Base-by-base conservation (phyloP, 2,888 invertebrate genomes). In the Macrophya alboannulata region DNA sequence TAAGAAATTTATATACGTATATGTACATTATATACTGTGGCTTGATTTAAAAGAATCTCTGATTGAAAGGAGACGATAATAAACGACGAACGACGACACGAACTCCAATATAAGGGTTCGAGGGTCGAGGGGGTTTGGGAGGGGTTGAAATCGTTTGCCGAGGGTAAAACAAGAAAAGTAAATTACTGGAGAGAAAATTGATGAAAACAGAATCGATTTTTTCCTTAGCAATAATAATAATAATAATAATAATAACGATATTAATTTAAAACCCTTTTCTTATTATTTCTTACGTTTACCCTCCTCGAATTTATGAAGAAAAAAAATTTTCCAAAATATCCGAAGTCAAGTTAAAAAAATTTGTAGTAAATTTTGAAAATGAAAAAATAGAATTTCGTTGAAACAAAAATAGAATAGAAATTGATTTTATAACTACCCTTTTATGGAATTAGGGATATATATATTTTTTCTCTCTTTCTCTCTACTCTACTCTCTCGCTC, bases 131-230 rank as follows among this genome's bases (percentile, higher is more conserved):
- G 88, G 86, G 85, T 83, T 86, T 74, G 86, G 86, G 84, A 84
- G 86, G 86, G 48, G 48, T 62, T 85, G 87, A 86, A 88, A 86
- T 87, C 87, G 86, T 87, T 88, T 86, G 86, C 86, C 86, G 87
- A 89, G 89, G 88, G 87, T 88, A 87, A 87, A 89, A 89, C 88
- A 88, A 87, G 87, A 86, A 84, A 87, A 89, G 72, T 84, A 77
- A 89, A 89, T 89, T 88, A 88, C 88, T 86, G 77, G 59, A 10
- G 9, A 81, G 87, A 85, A n/a, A n/a, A 87, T 86, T 88, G 88
- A 89, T 89, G 89, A 89, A 89, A 88, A 84, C 59, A 59, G 51
- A 21, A 88, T 89, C 87, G 88, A 88, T 89, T 87, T 88, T 88
- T 74, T n/a, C 55, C 55, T n/a, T 4, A n/a, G n/a, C n/a, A n/a